phyloP scores from a whole-genome alignment of 2,888 invertebrate genomes.

The Podotricha telesiphe region DNA sequence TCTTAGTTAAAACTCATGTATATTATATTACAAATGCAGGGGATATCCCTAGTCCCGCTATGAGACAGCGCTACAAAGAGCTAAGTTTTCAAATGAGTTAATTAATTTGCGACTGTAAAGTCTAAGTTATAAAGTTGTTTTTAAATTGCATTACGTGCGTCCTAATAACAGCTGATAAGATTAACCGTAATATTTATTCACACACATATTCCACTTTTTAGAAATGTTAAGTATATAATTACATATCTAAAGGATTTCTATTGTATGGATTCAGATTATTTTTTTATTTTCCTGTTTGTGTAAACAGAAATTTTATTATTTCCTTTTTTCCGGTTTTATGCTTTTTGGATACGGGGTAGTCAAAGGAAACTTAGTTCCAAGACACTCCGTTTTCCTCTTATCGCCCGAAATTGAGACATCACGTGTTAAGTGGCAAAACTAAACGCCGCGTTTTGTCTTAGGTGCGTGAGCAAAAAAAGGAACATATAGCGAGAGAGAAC shows the following conservation, averaged over 20 bases:
- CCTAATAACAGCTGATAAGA: slow-evolving; percentile 15
- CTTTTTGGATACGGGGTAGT: too few species aligned
- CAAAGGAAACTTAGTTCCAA: too few species aligned
- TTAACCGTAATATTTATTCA: not conserved
- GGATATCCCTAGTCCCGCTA: slow-evolving; percentile 8
- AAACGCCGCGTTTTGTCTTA: too few species aligned
- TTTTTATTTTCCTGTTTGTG: slow-evolving; percentile 1
- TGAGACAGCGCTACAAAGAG: not conserved
- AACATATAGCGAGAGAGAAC: too few species aligned
- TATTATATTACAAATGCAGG: not conserved
- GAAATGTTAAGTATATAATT: slow-evolving; percentile 28
- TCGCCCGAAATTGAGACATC: too few species aligned
- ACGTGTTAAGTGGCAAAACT: too few species aligned
- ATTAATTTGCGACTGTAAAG: not conserved
- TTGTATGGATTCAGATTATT: not conserved
- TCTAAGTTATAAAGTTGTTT: not conserved
- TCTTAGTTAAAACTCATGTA: not conserved
- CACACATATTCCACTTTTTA: slow-evolving; percentile 25
- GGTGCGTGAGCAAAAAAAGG: too few species aligned
- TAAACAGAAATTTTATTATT: not conserved
- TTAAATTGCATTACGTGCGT: not conserved
- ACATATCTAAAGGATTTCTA: slow-evolving; percentile 11
- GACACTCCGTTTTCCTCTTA: too few species aligned
- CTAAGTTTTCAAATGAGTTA: not conserved
- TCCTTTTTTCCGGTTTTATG: too few species aligned